Percentiles rank a stretch among this genome's conserved stretches.
These are phyloP conservation scores for Crambe crambe DNA, from an alignment of 37 sponge, comb jelly and placozoan species.

Conservation along the genomic window DNA sequence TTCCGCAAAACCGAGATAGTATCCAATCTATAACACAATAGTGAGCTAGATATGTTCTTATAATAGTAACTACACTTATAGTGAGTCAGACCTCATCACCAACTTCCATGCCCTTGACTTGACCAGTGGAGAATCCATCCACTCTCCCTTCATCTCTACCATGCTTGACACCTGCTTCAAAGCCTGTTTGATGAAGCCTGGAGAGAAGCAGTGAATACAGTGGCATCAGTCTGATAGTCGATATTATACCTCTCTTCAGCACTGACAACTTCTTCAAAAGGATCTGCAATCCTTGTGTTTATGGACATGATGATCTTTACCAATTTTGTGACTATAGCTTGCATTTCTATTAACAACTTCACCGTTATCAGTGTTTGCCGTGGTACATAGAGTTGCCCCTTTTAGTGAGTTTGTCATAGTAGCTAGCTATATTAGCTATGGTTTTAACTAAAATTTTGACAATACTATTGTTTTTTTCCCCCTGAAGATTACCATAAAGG, in stretches of 20 bases:
- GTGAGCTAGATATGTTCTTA: not conserved
- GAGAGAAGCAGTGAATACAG: not conserved
- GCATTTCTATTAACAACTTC: too few species aligned
- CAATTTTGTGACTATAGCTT: too few species aligned
- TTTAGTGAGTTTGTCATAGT: too few species aligned
- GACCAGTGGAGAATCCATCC: slow-evolving; percentile 18
- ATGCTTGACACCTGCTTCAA: slow-evolving; percentile 5
- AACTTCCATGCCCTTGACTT: not conserved
- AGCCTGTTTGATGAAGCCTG: not conserved
- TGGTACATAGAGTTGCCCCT: too few species aligned
- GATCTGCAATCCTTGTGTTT: slow-evolving; percentile 5
- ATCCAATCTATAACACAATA: not conserved
- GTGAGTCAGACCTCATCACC: not conserved
- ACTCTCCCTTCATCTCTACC: not conserved
- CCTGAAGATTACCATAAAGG: too few species aligned
- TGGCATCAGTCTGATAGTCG: not conserved
- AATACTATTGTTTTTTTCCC: too few species aligned
- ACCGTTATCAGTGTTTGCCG: too few species aligned
- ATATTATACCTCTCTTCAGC: slow-evolving; percentile 8
- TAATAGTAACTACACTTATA: slow-evolving; percentile 6
- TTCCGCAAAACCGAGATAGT: slow-evolving; percentile 5
- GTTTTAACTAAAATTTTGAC: too few species aligned
- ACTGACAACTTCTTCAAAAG: not conserved
- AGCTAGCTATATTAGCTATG: too few species aligned
- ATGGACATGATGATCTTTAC: too few species aligned